These are phyloP conservation scores for Cassiopea andromeda DNA, from an alignment of 30 jellyfish, hydroid and myxozoan species.

Conservation along the genomic window DNA sequence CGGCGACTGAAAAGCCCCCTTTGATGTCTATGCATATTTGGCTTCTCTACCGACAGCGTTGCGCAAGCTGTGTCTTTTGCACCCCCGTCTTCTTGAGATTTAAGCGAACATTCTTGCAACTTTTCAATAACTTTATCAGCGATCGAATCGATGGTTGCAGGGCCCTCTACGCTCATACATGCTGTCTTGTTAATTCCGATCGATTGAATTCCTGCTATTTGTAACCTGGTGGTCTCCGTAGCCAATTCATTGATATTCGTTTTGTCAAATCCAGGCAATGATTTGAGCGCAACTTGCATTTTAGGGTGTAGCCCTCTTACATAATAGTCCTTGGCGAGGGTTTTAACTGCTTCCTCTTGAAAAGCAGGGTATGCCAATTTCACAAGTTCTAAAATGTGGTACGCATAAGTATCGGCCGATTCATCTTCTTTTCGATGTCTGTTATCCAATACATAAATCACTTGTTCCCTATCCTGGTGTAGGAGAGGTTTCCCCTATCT, in stretches of 20 bases:
- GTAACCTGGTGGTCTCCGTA: constrained; percentile 39
- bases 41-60: not conserved
- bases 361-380: constrained; percentile 46
- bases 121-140: constrained; percentile 32
- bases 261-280: constrained; percentile 17
- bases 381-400: constrained; percentile 8
- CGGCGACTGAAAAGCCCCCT: not conserved
- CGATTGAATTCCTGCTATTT: constrained; percentile 50
- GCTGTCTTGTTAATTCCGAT: not conserved
- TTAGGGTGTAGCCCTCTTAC: constrained; percentile 43
- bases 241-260: constrained; percentile 15
- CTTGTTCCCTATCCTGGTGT: constrained; percentile 22
- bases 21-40: not conserved
- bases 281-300: constrained; percentile 57
- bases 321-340: constrained; percentile 43
- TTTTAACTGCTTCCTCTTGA: constrained; percentile 10
- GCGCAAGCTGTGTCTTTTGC: not conserved
- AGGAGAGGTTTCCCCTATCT: too few species aligned
- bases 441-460: constrained; percentile 43
- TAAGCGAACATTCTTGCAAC: constrained; percentile 19
- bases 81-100: constrained; percentile 45
- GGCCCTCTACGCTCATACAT: too few species aligned
- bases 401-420: constrained; percentile 37
- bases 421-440: constrained; percentile 47
- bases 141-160: not conserved